These are phyloP conservation scores for Pao palembangensis DNA, from an alignment of 2,113 vertebrate species.

Conservation along the genomic window DNA sequence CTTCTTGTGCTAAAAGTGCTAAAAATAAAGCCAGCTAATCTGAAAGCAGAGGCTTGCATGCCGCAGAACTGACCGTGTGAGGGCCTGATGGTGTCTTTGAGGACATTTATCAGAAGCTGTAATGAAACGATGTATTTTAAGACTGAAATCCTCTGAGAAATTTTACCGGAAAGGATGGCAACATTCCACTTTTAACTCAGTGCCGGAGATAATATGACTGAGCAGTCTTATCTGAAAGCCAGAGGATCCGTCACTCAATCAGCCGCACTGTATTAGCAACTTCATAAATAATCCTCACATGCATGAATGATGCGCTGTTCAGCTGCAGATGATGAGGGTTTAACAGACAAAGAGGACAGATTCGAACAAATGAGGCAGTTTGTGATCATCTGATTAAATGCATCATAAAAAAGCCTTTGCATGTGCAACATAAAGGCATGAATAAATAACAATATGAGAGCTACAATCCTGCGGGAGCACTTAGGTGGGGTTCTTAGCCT, in stretches of 20 bases:
- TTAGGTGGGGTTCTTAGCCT: constrained; percentile 3
- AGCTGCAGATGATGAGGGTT: constrained; percentile 6
- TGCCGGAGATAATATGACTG: constrained; percentile 11
- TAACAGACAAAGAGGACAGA: constrained; percentile 2
- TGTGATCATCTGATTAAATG: constrained; percentile 38
- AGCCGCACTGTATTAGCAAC: constrained; percentile 48
- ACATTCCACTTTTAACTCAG: constrained; percentile 38
- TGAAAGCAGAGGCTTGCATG: constrained; percentile 51
- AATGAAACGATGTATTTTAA: constrained; percentile 29
- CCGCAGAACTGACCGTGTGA: constrained; percentile 46
- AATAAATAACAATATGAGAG: background rate
- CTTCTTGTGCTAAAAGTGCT: constrained; percentile 34
- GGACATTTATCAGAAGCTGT: constrained; percentile 32
- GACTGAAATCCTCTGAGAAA: constrained; percentile 22
- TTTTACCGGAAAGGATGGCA: constrained; percentile 30
- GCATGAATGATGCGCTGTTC: constrained; percentile 19
- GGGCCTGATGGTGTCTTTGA: constrained; percentile 50
- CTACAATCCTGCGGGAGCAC: background rate
- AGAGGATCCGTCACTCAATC: constrained; percentile 43
- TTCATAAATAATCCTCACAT: background rate
- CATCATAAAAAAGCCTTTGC: constrained; percentile 40
- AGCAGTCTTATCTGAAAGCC: constrained; percentile 14
- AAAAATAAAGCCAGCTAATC: constrained; percentile 61
- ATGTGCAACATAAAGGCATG: background rate
- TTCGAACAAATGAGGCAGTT: constrained; percentile 11